A percentile compares a stretch with the other conserved stretches of the same genome.
These are phyloP conservation scores for Equus quagga DNA, from an alignment of 2,113 vertebrate genomes.

Conservation along the genomic window DNA sequence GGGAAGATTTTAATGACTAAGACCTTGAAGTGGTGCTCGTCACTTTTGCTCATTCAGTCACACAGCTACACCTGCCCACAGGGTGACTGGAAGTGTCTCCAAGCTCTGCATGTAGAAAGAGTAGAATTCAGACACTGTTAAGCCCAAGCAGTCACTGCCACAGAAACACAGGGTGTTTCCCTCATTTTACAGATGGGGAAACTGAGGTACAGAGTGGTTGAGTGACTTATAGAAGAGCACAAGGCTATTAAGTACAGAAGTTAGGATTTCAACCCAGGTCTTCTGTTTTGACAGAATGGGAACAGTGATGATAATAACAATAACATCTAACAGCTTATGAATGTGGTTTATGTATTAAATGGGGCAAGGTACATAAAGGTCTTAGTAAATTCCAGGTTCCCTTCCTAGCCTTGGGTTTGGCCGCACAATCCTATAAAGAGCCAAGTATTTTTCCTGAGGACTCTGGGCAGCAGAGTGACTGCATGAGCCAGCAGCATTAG, in stretches of 20 bases:
- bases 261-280: neutral
- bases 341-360: neutral
- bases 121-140: neutral
- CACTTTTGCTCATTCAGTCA: neutral
- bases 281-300: neutral
- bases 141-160: neutral
- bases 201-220: neutral
- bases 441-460: neutral
- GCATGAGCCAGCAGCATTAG: neutral
- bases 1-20: neutral
- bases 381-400: slow-evolving; percentile 6
- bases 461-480: neutral
- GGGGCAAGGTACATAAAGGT: neutral
- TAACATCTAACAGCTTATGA: neutral
- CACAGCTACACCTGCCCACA: neutral
- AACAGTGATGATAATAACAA: neutral
- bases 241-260: neutral
- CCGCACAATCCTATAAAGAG: neutral
- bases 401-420: neutral
- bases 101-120: neutral
- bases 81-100: neutral
- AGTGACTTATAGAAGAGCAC: neutral
- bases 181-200: neutral
- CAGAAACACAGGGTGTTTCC: neutral
- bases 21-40: neutral